Evolutionary conservation across 2,113 vertebrate species (phyloP).

Genomic region (Hyperopisus bebe): DNA sequence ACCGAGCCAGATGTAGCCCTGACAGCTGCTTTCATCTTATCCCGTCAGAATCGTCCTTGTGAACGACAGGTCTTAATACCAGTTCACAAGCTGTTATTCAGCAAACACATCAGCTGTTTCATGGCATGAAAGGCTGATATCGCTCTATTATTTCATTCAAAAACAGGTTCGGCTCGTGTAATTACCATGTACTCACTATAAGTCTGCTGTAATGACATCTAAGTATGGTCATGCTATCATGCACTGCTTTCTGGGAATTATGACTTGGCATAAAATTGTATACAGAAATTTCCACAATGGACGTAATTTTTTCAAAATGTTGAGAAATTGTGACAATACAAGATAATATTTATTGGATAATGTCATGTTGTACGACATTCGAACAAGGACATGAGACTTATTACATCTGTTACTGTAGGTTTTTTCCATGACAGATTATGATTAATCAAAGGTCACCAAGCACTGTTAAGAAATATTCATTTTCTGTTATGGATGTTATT

Average conservation of each 20-base stretch:
- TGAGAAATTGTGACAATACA: background rate
- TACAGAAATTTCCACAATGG: background rate
- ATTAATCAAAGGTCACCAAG: background rate
- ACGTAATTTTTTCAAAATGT: background rate
- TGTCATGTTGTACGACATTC: background rate
- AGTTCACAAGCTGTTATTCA: background rate
- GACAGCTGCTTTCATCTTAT: slow-evolving; percentile 1
- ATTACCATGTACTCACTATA: background rate
- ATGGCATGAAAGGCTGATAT: background rate
- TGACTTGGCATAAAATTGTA: background rate
- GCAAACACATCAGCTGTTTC: background rate
- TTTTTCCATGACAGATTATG: background rate
- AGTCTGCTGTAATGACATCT: background rate
- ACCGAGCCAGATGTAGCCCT: background rate
- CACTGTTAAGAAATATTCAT: background rate
- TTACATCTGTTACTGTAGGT: background rate
- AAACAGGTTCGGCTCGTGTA: background rate
- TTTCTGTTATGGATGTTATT: background rate
- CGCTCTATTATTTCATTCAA: background rate
- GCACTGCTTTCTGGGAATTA: background rate
- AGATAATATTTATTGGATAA: background rate
- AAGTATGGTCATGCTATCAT: background rate
- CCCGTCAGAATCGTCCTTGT: background rate
- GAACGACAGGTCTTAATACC: background rate
- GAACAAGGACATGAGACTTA: background rate